Conservation (phyloP, 2,888 invertebrate genomes). For the Meganola albula region DNA sequence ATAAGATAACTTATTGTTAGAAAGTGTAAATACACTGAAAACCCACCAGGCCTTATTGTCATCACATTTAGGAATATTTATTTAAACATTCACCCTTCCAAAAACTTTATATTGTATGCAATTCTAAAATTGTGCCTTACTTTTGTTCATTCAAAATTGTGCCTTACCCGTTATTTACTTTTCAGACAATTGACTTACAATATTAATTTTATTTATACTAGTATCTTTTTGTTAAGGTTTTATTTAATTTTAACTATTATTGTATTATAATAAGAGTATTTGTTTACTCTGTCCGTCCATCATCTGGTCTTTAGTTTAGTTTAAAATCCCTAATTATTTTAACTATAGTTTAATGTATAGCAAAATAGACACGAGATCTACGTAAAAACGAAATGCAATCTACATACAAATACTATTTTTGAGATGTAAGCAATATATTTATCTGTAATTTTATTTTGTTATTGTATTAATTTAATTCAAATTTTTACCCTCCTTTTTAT, state of each 20-base stretch:
- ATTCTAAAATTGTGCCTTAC: conserved; percentile 13
- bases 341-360: conserved; percentile 28
- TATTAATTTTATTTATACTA: conserved; percentile 1
- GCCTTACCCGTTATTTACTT: conserved; percentile 33
- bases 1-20: conserved; percentile 11
- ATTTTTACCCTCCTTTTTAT: conserved; percentile 1
- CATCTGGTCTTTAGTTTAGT: conserved; percentile 54
- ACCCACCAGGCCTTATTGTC: conserved; percentile 52
- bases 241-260: conserved; percentile 12
- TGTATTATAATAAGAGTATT: conserved; percentile 16
- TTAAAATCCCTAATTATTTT: too few species aligned
- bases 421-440: conserved; percentile 25
- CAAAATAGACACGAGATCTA: conserved; percentile 9
- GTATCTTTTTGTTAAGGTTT: conserved; percentile 1
- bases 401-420: conserved; percentile 32
- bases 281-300: conserved; percentile 52
- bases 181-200: conserved; percentile 6
- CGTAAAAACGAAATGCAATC: conserved; percentile 18
- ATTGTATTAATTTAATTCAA: neutral
- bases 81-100: conserved; percentile 10
- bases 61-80: conserved; percentile 21
- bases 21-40: conserved; percentile 49
- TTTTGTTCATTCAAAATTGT: conserved; percentile 28
- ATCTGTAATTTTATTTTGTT: conserved; percentile 20
- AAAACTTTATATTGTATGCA: conserved; percentile 13